These are phyloP conservation scores for Tyto alba DNA, from an alignment of 2,113 vertebrate species.

Conservation along the genomic window DNA sequence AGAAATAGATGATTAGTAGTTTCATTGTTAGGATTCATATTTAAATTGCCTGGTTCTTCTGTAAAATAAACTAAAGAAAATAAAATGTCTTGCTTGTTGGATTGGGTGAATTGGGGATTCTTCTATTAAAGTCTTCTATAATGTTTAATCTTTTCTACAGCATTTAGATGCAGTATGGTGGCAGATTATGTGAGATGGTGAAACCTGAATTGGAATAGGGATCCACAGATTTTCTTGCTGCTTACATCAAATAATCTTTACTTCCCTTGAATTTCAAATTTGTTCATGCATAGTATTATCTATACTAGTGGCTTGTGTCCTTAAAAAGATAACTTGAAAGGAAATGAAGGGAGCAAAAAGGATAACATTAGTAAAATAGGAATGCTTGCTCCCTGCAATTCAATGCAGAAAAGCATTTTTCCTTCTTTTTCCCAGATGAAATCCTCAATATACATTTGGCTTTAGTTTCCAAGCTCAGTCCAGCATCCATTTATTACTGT, in stretches of 20 bases:
- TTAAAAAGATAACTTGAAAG: neutral
- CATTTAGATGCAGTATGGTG: neutral
- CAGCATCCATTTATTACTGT: conserved; percentile 19
- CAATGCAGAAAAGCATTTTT: neutral
- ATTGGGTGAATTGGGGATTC: neutral
- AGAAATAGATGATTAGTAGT: neutral
- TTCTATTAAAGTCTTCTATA: neutral
- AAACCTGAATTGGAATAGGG: neutral
- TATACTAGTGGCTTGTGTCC: neutral
- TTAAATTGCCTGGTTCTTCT: neutral
- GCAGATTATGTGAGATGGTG: neutral
- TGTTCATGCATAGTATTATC: neutral
- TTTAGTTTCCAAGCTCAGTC: neutral
- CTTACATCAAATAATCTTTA: neutral
- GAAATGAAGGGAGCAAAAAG: neutral
- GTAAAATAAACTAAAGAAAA: neutral
- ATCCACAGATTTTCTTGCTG: neutral
- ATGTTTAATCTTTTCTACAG: neutral
- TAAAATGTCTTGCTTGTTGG: neutral
- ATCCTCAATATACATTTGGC: neutral
- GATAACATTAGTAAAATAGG: neutral
- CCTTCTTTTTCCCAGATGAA: neutral
- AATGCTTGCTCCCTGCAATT: neutral
- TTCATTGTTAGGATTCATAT: neutral
- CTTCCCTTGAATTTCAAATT: neutral